phyloP scores from a whole-genome alignment of 2,888 invertebrate genomes.

The Spilosoma lubricipeda region DNA sequence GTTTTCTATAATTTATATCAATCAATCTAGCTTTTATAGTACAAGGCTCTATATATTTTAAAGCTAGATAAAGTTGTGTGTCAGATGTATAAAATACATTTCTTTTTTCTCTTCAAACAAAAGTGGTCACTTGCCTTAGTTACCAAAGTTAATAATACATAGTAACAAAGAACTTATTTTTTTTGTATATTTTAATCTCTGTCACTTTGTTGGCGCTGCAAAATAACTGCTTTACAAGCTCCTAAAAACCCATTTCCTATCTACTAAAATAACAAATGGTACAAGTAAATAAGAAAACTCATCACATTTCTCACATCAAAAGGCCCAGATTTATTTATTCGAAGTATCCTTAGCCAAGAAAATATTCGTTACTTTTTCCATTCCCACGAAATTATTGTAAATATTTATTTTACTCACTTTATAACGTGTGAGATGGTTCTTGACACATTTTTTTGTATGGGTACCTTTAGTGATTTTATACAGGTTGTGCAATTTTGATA shows the following conservation, averaged over 20 bases:
- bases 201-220: not conserved
- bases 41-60: too few species aligned
- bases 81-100: too few species aligned
- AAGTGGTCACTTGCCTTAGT: too few species aligned
- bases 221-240: not conserved
- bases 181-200: not conserved
- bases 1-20: too few species aligned
- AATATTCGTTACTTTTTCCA: conserved; percentile 13
- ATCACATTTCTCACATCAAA: conserved; percentile 18
- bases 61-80: too few species aligned
- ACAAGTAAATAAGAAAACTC: conserved; percentile 15
- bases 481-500: too few species aligned
- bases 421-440: not conserved
- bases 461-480: not conserved
- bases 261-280: conserved; percentile 9
- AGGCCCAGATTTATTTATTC: conserved; percentile 14
- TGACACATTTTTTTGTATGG: not conserved
- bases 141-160: too few species aligned
- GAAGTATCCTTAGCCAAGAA: conserved; percentile 9
- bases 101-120: too few species aligned
- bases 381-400: conserved; percentile 11
- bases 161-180: not conserved
- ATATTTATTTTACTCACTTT: conserved; percentile 13
- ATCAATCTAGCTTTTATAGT: too few species aligned
- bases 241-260: conserved; percentile 7